Evolutionary conservation across 2,113 vertebrate species (phyloP).

Genomic region (Microcebus griseorufus): DNA sequence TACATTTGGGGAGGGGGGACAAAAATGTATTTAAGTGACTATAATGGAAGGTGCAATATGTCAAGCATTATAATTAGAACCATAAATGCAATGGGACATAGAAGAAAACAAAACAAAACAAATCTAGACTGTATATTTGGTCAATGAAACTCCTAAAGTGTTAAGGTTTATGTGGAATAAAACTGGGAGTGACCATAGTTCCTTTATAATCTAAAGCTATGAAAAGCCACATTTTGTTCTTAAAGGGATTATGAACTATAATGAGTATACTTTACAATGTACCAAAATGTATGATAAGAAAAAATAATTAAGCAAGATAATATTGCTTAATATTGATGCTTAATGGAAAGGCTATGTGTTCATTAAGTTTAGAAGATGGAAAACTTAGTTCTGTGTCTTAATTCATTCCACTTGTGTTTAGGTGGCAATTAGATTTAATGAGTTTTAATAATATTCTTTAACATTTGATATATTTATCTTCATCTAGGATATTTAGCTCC

Average conservation of each 20-base stretch:
- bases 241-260: slow-evolving; percentile 34
- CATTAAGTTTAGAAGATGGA: slow-evolving; percentile 43
- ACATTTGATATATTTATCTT: slow-evolving; percentile 54
- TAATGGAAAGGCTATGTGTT: slow-evolving; percentile 30
- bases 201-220: slow-evolving; percentile 58
- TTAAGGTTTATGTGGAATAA: slow-evolving; percentile 45
- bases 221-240: slow-evolving; percentile 9
- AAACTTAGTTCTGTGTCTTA: slow-evolving; percentile 41
- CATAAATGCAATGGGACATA: not conserved
- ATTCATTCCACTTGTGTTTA: slow-evolving; percentile 52
- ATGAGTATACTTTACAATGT: slow-evolving; percentile 4
- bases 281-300: slow-evolving; percentile 32
- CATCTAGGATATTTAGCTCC: slow-evolving; percentile 4
- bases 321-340: not conserved
- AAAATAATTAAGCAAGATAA: slow-evolving; percentile 37
- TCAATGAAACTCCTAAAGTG: not conserved
- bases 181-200: slow-evolving; percentile 43
- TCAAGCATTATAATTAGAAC: not conserved
- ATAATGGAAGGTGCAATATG: not conserved
- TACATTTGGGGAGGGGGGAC: not conserved
- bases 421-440: slow-evolving; percentile 51
- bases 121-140: slow-evolving; percentile 49
- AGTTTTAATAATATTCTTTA: slow-evolving; percentile 50
- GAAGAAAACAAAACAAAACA: slow-evolving; percentile 18
- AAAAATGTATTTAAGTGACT: not conserved